A percentile compares a stretch with the other conserved stretches of the same genome.
phyloP scores from a whole-genome alignment of 2,888 invertebrate genomes.

The Conchocele bisecta region DNA sequence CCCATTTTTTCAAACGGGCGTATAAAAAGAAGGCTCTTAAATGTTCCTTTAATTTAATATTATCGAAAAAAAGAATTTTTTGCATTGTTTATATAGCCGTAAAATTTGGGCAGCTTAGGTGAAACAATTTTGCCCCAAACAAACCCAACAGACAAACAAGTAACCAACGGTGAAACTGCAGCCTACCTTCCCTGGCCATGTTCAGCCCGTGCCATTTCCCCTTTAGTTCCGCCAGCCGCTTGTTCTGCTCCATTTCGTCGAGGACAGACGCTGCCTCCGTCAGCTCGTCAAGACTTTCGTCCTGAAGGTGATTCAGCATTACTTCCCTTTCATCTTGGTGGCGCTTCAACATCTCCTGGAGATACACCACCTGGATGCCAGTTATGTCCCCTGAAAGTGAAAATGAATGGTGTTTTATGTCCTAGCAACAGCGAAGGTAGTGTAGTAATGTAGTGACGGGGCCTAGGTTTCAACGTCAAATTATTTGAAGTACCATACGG shows the following conservation, averaged over 20 bases:
- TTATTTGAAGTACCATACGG: no score
- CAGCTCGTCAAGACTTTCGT: constrained; percentile 77
- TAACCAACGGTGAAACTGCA: not conserved
- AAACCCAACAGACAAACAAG: no score
- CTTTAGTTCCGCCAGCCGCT: constrained; percentile 79
- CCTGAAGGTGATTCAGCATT: constrained; percentile 79
- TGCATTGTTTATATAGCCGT: no score
- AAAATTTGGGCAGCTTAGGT: no score
- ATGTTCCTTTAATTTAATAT: no score
- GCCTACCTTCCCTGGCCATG: constrained; percentile 65
- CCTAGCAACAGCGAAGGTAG: no score
- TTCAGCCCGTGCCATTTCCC: constrained; percentile 69
- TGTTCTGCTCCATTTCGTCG: constrained; percentile 78
- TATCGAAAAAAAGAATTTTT: no score
- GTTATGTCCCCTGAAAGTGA: constrained; percentile 64
- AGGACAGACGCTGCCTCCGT: constrained; percentile 73
- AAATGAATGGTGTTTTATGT: not conserved
- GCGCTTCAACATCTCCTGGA: constrained; percentile 72
- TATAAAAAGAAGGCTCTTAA: no score
- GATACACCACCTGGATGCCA: constrained; percentile 69
- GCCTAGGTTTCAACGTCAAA: no score
- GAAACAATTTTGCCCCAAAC: no score
- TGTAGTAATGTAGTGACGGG: no score
- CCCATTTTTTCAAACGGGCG: no score
- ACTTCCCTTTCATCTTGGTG: constrained; percentile 78